Conservation (phyloP, 30 jellyfish, hydroid and myxozoan species). For the Aurelia sp. region DNA sequence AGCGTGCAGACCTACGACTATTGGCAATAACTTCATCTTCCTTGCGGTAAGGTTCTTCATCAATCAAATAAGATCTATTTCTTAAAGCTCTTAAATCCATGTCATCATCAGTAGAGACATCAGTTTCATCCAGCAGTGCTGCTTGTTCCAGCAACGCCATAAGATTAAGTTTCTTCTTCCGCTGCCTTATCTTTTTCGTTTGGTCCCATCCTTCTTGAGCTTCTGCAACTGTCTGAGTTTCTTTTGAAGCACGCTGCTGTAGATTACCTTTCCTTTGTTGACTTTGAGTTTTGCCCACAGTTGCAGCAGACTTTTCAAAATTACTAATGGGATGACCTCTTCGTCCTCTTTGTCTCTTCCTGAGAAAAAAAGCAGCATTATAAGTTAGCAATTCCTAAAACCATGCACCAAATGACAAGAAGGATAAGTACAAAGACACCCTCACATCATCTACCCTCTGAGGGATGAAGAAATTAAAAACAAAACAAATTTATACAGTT, state of each 20-base stretch:
- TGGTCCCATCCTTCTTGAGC: neutral
- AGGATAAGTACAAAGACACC: too few species aligned
- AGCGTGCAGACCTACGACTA: neutral
- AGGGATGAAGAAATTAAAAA: too few species aligned
- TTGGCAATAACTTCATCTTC: neutral
- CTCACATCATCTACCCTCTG: too few species aligned
- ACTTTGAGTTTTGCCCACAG: too few species aligned
- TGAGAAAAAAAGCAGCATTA: neutral
- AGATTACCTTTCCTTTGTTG: too few species aligned
- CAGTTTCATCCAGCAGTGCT: constrained; percentile 34
- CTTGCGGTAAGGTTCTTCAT: constrained; percentile 18
- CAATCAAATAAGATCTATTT: constrained; percentile 32
- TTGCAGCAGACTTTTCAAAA: too few species aligned
- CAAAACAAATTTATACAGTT: too few species aligned
- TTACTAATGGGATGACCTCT: neutral
- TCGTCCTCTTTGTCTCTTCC: neutral
- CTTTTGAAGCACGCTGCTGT: constrained; percentile 8
- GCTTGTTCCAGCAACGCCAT: constrained; percentile 52
- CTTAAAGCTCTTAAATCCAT: neutral
- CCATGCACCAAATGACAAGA: too few species aligned
- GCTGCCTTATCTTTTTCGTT: neutral
- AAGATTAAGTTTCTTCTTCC: constrained; percentile 30
- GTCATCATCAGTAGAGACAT: constrained; percentile 50
- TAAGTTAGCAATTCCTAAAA: too few species aligned
- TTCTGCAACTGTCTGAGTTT: neutral